These are phyloP conservation scores for Athene noctua DNA, from an alignment of 2,113 vertebrate genomes.

Conservation along the genomic window DNA sequence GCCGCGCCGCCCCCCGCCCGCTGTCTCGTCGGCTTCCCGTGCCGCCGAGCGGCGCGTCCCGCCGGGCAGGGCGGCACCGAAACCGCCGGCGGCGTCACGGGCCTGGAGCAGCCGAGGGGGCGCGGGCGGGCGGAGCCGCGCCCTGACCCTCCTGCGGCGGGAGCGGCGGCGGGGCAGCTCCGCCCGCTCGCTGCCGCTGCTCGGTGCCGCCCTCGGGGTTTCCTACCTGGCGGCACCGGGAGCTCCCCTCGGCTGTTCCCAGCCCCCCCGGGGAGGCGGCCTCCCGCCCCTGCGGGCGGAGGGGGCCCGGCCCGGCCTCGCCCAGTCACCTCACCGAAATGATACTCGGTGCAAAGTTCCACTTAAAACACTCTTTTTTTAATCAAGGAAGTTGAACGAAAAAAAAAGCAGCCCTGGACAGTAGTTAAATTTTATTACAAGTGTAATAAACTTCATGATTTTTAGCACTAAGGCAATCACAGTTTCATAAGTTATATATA, in stretches of 20 bases:
- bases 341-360: fast-evolving
- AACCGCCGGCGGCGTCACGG: neutral
- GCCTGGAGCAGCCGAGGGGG: neutral
- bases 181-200: fast-evolving
- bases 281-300: fast-evolving
- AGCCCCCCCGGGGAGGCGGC: too few species aligned
- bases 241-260: neutral
- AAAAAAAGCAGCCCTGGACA: neutral
- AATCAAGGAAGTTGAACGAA: neutral
- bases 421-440: constrained; percentile 78
- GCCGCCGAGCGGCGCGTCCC: neutral
- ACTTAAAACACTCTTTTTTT: neutral
- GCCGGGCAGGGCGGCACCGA: too few species aligned
- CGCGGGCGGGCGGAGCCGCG: neutral
- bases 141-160: neutral
- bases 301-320: too few species aligned
- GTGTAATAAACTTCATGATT: constrained; percentile 70
- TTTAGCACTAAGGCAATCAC: constrained; percentile 74
- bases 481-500: constrained; percentile 76
- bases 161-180: neutral
- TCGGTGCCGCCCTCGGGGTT: neutral
- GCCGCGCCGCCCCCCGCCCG: neutral
- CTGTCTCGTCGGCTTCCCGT: neutral
- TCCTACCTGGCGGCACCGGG: fast-evolving
- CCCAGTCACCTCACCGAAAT: neutral